These are phyloP conservation scores for human DNA, from an alignment of 2,113 vertebrate genomes.

Conservation along the genomic window DNA sequence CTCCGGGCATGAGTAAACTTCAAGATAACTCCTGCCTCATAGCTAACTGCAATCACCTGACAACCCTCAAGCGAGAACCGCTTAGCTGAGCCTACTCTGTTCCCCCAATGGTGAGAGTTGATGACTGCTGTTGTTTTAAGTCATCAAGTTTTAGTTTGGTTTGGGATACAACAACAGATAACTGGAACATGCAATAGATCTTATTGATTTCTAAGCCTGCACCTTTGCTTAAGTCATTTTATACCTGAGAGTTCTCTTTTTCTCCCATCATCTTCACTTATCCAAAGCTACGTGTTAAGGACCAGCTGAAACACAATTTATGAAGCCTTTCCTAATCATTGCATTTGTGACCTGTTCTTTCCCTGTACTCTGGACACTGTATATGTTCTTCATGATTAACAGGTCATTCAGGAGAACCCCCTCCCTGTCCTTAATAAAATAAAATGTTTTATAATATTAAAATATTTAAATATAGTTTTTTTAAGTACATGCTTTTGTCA, in stretches of 20 bases:
- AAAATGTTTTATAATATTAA: neutral
- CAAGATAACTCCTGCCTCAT: neutral
- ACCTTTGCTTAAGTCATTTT: neutral
- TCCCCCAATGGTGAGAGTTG: neutral
- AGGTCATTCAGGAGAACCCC: neutral
- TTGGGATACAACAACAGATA: neutral
- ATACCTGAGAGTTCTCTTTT: neutral
- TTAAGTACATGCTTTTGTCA: slow-evolving; percentile 36
- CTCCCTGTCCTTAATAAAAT: too few species aligned
- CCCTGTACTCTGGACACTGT: neutral
- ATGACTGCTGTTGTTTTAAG: neutral
- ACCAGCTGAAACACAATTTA: neutral
- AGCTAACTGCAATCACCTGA: neutral
- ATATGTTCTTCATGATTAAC: neutral
- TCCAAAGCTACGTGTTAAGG: neutral
- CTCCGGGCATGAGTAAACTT: neutral
- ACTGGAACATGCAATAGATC: neutral
- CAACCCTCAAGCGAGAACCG: neutral
- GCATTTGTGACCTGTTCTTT: neutral
- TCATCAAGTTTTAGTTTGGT: neutral
- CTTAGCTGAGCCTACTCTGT: neutral
- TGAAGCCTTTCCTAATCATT: neutral
- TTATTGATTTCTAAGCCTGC: neutral
- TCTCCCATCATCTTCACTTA: neutral
- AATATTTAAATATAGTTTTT: neutral